These are phyloP conservation scores for Epistrophe eligans DNA, from an alignment of 2,888 invertebrate species.

Conservation along the genomic window DNA sequence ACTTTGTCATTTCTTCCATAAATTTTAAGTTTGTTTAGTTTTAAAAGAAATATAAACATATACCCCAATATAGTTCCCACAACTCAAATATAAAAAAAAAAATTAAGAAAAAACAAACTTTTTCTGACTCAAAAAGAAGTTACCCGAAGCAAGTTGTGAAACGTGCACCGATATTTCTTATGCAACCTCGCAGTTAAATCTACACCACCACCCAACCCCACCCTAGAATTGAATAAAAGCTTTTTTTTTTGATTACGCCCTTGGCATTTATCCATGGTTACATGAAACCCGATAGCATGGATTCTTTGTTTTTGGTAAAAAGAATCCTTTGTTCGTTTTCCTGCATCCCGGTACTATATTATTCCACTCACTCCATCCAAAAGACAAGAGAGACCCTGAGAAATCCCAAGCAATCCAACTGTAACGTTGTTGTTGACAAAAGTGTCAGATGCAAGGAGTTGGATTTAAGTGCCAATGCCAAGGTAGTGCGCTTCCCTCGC, in stretches of 20 bases:
- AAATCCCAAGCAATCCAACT: constrained; percentile 30
- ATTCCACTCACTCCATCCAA: constrained; percentile 9
- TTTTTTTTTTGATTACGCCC: constrained; percentile 73
- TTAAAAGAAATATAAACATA: constrained; percentile 59
- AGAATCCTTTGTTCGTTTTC: constrained; percentile 65
- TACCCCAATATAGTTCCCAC: constrained; percentile 45
- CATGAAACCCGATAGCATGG: constrained; percentile 62
- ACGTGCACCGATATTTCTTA: constrained; percentile 40
- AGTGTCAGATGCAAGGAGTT: constrained; percentile 74
- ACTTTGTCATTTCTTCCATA: constrained; percentile 71
- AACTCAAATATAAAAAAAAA: constrained; percentile 32
- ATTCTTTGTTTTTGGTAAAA: constrained; percentile 65
- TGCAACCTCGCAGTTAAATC: constrained; percentile 24
- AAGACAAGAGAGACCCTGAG: constrained; percentile 13
- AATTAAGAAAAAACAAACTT: constrained; percentile 8
- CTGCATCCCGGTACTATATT: constrained; percentile 19
- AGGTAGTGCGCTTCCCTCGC: constrained; percentile 64
- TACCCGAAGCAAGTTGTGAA: constrained; percentile 41
- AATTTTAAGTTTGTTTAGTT: constrained; percentile 63
- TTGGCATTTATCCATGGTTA: constrained; percentile 76
- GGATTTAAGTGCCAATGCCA: constrained; percentile 73
- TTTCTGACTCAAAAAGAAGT: constrained; percentile 16
- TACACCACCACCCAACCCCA: background rate
- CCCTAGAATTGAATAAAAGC: constrained; percentile 58
- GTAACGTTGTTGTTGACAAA: constrained; percentile 69